Evolutionary conservation across 2,113 vertebrate species (phyloP).

Genomic region (Gymnogyps californianus): DNA sequence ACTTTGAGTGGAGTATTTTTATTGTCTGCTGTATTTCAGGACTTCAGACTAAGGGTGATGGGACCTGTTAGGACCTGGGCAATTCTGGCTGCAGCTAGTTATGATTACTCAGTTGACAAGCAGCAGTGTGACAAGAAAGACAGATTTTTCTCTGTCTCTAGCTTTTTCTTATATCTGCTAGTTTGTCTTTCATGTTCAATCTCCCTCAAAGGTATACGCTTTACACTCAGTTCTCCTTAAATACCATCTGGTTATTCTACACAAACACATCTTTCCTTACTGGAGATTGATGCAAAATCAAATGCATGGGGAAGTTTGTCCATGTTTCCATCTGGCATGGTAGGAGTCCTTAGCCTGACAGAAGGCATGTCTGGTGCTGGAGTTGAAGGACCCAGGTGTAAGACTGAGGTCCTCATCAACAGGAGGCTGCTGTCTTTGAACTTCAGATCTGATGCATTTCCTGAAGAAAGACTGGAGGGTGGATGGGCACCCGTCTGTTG

Average conservation of each 20-base stretch:
- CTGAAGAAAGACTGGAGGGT: neutral
- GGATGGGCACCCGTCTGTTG: neutral
- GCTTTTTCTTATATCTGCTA: neutral
- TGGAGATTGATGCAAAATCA: neutral
- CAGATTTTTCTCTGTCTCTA: neutral
- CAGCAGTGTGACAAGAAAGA: neutral
- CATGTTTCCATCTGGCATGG: neutral
- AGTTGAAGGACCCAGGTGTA: neutral
- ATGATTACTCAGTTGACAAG: neutral
- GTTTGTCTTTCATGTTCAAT: neutral
- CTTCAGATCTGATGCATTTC: neutral
- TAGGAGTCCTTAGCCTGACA: neutral
- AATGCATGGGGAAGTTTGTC: neutral
- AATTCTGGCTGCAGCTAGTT: neutral
- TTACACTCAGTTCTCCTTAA: neutral
- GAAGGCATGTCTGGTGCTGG: neutral
- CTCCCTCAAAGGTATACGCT: neutral
- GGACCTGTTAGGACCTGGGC: neutral
- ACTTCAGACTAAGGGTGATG: neutral
- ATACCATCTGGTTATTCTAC: neutral
- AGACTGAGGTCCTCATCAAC: neutral
- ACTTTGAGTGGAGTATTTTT: neutral
- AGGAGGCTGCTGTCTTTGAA: neutral
- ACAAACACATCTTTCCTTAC: neutral
- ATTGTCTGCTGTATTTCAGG: neutral